Evolutionary conservation across 2,113 vertebrate species (phyloP).

Genomic region (Calidris pugnax): DNA sequence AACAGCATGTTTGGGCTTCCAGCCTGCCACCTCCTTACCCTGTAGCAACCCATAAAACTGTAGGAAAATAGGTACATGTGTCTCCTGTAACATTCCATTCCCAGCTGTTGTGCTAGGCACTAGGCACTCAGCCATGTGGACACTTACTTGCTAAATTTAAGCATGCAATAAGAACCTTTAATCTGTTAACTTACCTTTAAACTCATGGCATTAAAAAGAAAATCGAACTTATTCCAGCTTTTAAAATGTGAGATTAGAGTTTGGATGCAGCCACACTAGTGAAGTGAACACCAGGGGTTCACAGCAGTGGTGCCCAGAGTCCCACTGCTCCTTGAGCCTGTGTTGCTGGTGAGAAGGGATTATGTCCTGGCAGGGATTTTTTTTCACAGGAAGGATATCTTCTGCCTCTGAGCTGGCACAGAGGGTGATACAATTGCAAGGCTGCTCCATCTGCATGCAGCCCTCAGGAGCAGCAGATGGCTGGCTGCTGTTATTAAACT

Average conservation of each 20-base stretch:
- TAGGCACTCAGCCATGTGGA: background rate
- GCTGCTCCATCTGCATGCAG: slow-evolving; percentile 30
- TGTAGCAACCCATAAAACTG: background rate
- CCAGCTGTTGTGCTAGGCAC: background rate
- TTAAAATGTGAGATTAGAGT: background rate
- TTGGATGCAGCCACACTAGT: background rate
- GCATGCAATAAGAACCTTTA: background rate
- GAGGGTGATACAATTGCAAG: background rate
- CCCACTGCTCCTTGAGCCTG: background rate
- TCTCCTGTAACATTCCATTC: background rate
- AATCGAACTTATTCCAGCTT: background rate
- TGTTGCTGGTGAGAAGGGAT: background rate
- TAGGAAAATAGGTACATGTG: background rate
- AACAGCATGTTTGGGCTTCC: background rate
- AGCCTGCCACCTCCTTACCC: background rate
- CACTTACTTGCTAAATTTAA: background rate
- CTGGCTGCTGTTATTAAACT: slow-evolving; percentile 38
- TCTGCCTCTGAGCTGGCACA: background rate
- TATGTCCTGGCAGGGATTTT: background rate
- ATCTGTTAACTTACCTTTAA: background rate
- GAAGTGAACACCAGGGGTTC: background rate
- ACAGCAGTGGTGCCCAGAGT: background rate
- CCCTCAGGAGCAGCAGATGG: slow-evolving; percentile 21
- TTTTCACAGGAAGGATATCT: background rate
- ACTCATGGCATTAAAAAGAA: background rate